A percentile compares a stretch with the other conserved stretches of the same genome.
Evolutionary conservation across 2,797 vertebrate species (phyloP).

Genomic region (Diglossa cyanea): DNA sequence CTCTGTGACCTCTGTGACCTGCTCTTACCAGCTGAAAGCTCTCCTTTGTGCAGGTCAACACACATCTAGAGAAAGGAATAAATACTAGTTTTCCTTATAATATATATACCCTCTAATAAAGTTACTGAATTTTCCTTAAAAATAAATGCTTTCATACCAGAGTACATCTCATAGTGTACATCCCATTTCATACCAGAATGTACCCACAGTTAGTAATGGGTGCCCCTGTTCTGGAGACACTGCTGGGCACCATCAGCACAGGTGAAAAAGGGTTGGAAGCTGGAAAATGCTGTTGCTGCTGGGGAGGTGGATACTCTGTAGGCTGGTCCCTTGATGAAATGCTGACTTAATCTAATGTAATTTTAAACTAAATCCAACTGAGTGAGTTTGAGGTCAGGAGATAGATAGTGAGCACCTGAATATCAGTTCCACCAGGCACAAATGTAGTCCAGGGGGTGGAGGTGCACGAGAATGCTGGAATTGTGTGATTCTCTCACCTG

Average conservation of each 20-base stretch:
- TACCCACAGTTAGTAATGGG: fast-evolving
- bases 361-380: not conserved
- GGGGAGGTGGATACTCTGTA: not conserved
- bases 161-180: not conserved
- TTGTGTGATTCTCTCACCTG: not conserved
- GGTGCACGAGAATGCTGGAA: not conserved
- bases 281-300: not conserved
- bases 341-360: not conserved
- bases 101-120: not conserved
- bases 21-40: not conserved
- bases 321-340: not conserved
- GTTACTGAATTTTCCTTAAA: not conserved
- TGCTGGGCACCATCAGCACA: not conserved
- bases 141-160: not conserved
- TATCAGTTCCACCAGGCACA: not conserved
- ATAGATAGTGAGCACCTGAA: not conserved
- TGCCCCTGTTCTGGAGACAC: not conserved
- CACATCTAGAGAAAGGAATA: not conserved
- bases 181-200: not conserved
- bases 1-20: not conserved
- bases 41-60: not conserved
- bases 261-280: fast-evolving
- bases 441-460: not conserved
- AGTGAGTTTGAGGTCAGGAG: not conserved
- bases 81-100: not conserved